phyloP scores from a whole-genome alignment of 2,113 vertebrate genomes.

The Ophiodon elongatus region DNA sequence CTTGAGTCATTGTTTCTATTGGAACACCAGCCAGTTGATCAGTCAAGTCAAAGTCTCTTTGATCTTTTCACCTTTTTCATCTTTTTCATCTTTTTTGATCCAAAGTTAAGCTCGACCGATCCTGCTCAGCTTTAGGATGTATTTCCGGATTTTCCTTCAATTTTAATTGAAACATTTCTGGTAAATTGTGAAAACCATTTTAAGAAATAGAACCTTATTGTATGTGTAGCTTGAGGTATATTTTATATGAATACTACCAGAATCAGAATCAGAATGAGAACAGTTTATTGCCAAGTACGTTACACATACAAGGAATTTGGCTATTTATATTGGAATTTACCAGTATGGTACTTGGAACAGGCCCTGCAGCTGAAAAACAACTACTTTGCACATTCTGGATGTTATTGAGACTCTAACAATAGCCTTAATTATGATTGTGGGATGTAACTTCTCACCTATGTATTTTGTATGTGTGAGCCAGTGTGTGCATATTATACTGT shows the following conservation, averaged over 20 bases:
- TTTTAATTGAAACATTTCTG: not conserved
- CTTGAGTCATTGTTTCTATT: not conserved
- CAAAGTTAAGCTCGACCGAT: not conserved
- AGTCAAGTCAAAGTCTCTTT: not conserved
- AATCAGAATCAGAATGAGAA: no score
- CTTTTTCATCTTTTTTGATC: not conserved
- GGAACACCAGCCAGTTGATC: not conserved
- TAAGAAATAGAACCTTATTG: not conserved
- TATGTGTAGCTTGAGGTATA: not conserved
- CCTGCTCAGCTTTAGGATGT: not conserved
- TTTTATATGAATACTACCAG: not conserved
- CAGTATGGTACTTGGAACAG: not conserved
- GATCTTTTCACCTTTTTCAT: no score
- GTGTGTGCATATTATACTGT: constrained; percentile 9
- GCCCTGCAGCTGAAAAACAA: not conserved
- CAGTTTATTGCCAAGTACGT: no score
- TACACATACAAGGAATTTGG: no score
- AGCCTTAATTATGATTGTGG: not conserved
- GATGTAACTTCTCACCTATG: not conserved
- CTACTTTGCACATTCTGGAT: not conserved
- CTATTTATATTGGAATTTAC: not conserved
- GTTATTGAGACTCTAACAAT: constrained; percentile 3
- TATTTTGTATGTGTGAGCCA: constrained; percentile 1
- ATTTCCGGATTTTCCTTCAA: not conserved
- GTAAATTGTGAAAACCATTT: no score